Base-by-base conservation (phyloP, 64 coral and sea anemone genomes). In the Acropora yongei region DNA sequence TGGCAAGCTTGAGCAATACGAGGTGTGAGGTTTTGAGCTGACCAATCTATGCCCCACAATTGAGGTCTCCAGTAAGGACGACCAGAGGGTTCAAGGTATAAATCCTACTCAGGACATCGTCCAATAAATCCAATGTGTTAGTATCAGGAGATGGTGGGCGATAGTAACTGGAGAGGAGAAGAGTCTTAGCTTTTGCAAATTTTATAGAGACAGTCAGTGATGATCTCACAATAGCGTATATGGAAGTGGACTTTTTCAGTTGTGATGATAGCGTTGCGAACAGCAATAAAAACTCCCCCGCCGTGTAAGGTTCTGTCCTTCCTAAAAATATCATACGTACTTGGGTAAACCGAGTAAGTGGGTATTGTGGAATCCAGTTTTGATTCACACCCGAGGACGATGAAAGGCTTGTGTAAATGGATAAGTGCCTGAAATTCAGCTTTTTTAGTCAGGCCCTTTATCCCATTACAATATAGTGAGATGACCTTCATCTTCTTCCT, bases 301-400 rank as follows among this genome's bases (percentile, higher is more conserved):
- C 84, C 85, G 47, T 30, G 76, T 12, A 78, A 73, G 74, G 90
- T 67, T 76, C 82, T 87, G 90, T 86, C 90, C 82, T 92, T 92
- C 47, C 90, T 75, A 74, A 57, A 92, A 9, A 93, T 77, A 88
- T 93, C 85, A 45, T 88, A 88, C 19, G 65, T 77, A 77, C 47
- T 48, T 48, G 8, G 47, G 47, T 20, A 77, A 11, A 77, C 47
- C 75, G 75, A 48, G 75, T 48, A 44, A 77, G 75, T 17, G 41
- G 75, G 75, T 77, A 77, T 77, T 77, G 75, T 44, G 47, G 75
- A 48, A 14, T 77, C 75, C 41, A 48, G 41, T 48, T 77, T 77
- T 11, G 75, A 77, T 77, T 77, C 75, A 1, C 75, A 77, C 41
- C 75, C 75, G 11, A 77, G 41, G 41, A 77, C 16, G 41, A 77